Evolutionary conservation across 2,888 invertebrate genomes (phyloP), one percentile per base, ranked within the genome.

Genomic region (Fragum sueziense): DNA sequence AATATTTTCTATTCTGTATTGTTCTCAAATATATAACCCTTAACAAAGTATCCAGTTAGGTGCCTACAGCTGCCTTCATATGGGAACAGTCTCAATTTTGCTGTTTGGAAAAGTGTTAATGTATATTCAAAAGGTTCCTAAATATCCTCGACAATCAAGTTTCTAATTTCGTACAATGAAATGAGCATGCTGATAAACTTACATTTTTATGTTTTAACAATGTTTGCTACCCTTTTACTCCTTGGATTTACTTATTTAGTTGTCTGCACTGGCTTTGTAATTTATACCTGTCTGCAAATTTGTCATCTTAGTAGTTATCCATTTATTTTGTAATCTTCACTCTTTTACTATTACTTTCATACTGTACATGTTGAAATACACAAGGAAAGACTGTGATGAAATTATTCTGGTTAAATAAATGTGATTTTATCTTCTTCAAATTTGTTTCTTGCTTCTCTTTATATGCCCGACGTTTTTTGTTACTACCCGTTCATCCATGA

Each of bases 391-490:
- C 57, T 57, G 57, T 57, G 57, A 57, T 57, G 25, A 57, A 57
- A 57, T 57, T 57, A 57, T 57, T 57, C 9, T 57, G 57, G 27
- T 57, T 57, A 4, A 57, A 57, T 57, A 57, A 57, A 57, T n/a
- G n/a, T 57, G 57, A 57, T 57, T 57, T 57, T 57, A 57, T 57
- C 57, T 27, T 57, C 22, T 57, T 27, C 25, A 57, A 27, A 25
- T n/a, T n/a, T n/a, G n/a, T n/a, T n/a, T n/a, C n/a, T n/a, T n/a
- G n/a, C n/a, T n/a, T n/a, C n/a, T n/a, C n/a, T n/a, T n/a, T n/a
- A n/a, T n/a, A n/a, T n/a, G n/a, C n/a, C n/a, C n/a, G n/a, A n/a
- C n/a, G n/a, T n/a, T n/a, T n/a, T n/a, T n/a, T n/a, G n/a, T n/a
- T n/a, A n/a, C n/a, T n/a, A n/a, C n/a, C n/a, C n/a, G n/a, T n/a